Conservation (phyloP, 1,140 invertebrate genomes). For the Helicoverpa zea region DNA sequence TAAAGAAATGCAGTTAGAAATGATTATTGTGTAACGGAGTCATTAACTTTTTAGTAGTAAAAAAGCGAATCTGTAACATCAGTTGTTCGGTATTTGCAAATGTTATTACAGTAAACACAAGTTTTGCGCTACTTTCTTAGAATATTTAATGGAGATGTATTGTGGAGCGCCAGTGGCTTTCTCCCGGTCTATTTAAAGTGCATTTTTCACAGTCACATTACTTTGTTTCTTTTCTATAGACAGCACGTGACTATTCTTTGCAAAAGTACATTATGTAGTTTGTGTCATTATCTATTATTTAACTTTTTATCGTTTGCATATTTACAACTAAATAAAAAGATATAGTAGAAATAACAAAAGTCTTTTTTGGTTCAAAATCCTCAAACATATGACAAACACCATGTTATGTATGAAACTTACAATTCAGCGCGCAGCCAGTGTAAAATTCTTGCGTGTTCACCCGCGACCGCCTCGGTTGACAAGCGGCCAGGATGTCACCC, state of each 20-base stretch:
- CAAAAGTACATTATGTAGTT: no score
- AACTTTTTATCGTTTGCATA: no score
- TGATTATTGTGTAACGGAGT: slow-evolving; percentile 47
- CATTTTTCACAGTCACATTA: neutral
- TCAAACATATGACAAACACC: neutral
- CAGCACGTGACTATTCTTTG: no score
- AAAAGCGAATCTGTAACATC: slow-evolving; percentile 37
- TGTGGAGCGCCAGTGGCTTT: neutral
- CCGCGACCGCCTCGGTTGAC: neutral
- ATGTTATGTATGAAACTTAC: neutral
- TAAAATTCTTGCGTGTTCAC: neutral
- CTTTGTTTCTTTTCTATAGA: no score
- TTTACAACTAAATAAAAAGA: no score
- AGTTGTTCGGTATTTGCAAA: neutral
- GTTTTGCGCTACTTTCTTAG: slow-evolving; percentile 36
- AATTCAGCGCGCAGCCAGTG: neutral
- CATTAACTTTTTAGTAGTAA: slow-evolving; percentile 29
- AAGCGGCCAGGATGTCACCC: neutral
- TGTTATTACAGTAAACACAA: slow-evolving; percentile 4
- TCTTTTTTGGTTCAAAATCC: no score
- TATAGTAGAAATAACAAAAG: no score
- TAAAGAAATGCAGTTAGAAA: slow-evolving; percentile 54
- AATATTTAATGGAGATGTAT: neutral
- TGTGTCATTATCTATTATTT: no score
- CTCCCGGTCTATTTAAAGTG: neutral